phyloP scores from a whole-genome alignment of 2,888 invertebrate species.

The Chaetogeoica ovagalla region DNA sequence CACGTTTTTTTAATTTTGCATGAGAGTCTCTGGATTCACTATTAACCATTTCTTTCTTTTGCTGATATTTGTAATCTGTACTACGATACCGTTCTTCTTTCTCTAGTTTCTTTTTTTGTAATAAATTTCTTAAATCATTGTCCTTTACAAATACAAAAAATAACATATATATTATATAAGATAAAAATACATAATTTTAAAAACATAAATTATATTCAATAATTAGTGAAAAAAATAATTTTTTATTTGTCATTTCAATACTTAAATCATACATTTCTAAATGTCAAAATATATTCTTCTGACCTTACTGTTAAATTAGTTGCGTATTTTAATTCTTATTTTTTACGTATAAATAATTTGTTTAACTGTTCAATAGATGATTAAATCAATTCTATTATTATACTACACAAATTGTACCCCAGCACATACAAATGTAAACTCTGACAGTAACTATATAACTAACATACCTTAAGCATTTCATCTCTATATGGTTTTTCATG shows the following conservation, averaged over 20 bases:
- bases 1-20: slow-evolving; percentile 31
- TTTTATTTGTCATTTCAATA: too few species aligned
- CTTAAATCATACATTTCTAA: too few species aligned
- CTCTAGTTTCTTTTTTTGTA: slow-evolving; percentile 50
- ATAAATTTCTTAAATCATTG: slow-evolving; percentile 50
- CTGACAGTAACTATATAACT: not conserved
- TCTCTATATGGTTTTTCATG: slow-evolving; percentile 41
- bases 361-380: too few species aligned
- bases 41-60: slow-evolving; percentile 14
- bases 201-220: too few species aligned
- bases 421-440: too few species aligned
- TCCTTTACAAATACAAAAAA: slow-evolving; percentile 33
- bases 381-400: too few species aligned
- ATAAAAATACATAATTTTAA: not conserved
- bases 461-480: slow-evolving; percentile 37
- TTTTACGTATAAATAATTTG: too few species aligned
- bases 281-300: too few species aligned
- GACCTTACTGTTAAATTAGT: too few species aligned
- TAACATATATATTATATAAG: not conserved
- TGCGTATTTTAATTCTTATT: too few species aligned
- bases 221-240: too few species aligned
- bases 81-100: slow-evolving; percentile 47
- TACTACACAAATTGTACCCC: too few species aligned
- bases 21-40: slow-evolving; percentile 33
- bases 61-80: slow-evolving; percentile 39